Evolutionary conservation across 2,113 vertebrate genomes (phyloP), one percentile per base, ranked within the genome.

Genomic region (Carassius gibelio): DNA sequence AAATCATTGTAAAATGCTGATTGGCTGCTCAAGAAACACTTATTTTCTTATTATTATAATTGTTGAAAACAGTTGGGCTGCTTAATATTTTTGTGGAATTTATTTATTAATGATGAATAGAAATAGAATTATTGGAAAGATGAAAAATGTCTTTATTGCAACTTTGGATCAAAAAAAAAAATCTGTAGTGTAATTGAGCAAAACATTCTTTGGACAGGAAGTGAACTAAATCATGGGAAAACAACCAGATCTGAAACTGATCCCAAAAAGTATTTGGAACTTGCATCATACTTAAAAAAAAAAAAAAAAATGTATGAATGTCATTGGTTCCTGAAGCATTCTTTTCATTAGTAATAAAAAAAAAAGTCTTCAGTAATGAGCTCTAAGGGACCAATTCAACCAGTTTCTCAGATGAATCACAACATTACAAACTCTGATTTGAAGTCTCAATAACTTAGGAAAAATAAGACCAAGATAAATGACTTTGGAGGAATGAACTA

Each of bases 191-290:
- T 2, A 75, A 26, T 14, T 15, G 38, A 30, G 61, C 61, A 38
- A 50, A 80, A 66, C 5, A 81, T 81, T 66, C 8, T 26, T 30
- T 50, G 61, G 38, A 81, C 23, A 66, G 61, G 23, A 50, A 45
- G 38, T 17, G 7, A 81, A 81, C 23, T 78, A 38, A 78, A 84
- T 8, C 45, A 80, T 80, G 59, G 61, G n/a, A 50, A 79, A 84
- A 93, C 3, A 19, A 77, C 14, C 50, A 77, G 38, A 81, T 30
- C 14, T 1, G 2, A 50, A 80, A 48, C 78, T 9, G 15, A 76
- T 7, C n/a, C 14, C 23, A 34, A 55, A 50, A 30, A 55, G 6
- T 14, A 34, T 52, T 55, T 55, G 23, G 7, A 76, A 19, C 11
- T 34, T 76, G 30, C 14, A 3, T 76, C 50, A 76, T 14, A 21